Evolutionary conservation across 1,140 invertebrate species (phyloP).

Genomic region (Telenomus remus): DNA sequence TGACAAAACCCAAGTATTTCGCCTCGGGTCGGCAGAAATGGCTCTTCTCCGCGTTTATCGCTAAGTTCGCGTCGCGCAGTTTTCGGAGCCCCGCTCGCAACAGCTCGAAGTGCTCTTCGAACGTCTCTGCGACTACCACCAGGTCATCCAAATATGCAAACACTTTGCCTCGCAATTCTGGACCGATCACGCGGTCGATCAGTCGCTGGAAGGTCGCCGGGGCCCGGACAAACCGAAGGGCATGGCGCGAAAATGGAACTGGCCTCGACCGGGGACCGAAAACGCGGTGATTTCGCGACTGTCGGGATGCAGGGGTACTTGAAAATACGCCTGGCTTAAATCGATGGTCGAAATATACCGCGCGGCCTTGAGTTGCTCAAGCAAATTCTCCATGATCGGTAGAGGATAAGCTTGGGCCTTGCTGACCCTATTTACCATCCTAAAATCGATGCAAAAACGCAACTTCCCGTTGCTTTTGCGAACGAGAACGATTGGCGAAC

Average conservation of each 20-base stretch:
- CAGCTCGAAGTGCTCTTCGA: neutral
- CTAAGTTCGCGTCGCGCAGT: neutral
- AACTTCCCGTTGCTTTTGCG: slow-evolving; percentile 70
- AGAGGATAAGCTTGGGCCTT: neutral
- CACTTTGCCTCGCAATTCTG: neutral
- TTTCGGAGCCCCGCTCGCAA: neutral
- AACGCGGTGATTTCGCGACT: slow-evolving; percentile 70
- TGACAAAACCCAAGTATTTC: neutral
- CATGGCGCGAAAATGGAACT: slow-evolving; percentile 69
- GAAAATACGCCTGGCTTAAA: slow-evolving; percentile 8
- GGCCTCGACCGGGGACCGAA: slow-evolving; percentile 64
- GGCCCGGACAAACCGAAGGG: slow-evolving; percentile 70
- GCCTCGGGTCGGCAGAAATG: neutral
- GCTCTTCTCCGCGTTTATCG: neutral
- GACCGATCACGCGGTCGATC: slow-evolving; percentile 39
- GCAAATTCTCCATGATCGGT: slow-evolving; percentile 62
- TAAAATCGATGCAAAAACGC: slow-evolving; percentile 73
- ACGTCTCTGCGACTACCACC: neutral
- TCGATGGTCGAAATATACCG: slow-evolving; percentile 63
- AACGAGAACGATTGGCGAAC: slow-evolving; percentile 68
- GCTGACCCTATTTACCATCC: neutral
- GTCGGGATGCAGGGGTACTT: neutral
- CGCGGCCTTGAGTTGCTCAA: slow-evolving; percentile 65
- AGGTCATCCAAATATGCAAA: neutral
- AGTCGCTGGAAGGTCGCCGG: slow-evolving; percentile 66